These are phyloP conservation scores for Lacerta agilis DNA, from an alignment of 2,797 vertebrate species.

Conservation along the genomic window DNA sequence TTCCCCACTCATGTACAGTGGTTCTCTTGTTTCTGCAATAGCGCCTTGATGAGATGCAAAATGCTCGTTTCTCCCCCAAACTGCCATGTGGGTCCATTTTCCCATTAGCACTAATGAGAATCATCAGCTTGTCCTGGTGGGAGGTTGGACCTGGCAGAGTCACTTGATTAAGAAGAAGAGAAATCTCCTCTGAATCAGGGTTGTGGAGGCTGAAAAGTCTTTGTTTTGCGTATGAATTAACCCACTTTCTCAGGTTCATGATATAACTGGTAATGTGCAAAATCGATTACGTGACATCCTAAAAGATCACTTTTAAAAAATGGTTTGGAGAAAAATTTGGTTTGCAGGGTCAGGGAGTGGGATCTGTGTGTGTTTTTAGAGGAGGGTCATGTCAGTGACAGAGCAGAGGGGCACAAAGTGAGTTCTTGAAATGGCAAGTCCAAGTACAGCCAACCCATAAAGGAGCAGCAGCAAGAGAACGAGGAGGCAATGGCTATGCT, in stretches of 20 bases:
- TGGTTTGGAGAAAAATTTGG: not conserved
- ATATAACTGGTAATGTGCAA: not conserved
- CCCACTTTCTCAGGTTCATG: slow-evolving; percentile 37
- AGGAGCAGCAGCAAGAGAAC: too few species aligned
- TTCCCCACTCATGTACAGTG: slow-evolving; percentile 11
- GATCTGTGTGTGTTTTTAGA: not conserved
- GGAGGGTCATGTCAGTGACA: not conserved
- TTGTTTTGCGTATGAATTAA: slow-evolving; percentile 34
- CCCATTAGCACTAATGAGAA: slow-evolving; percentile 71
- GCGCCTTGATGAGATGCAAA: slow-evolving; percentile 63
- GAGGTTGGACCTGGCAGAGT: slow-evolving; percentile 44
- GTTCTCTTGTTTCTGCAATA: slow-evolving; percentile 43
- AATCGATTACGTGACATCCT: not conserved
- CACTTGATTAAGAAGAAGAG: slow-evolving; percentile 45
- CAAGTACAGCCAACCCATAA: too few species aligned
- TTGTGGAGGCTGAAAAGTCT: slow-evolving; percentile 48
- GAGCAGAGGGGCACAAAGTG: too few species aligned
- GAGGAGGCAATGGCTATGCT: too few species aligned
- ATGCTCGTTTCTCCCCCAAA: slow-evolving; percentile 31
- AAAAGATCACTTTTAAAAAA: not conserved
- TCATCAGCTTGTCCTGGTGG: slow-evolving; percentile 53
- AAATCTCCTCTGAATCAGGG: slow-evolving; percentile 58
- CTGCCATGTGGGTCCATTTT: slow-evolving; percentile 66
- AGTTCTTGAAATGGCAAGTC: too few species aligned
- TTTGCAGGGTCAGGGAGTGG: not conserved